These are phyloP conservation scores for Ophioderma brevispina DNA, from an alignment of 35 echinoderm and acorn worm species.

Conservation along the genomic window DNA sequence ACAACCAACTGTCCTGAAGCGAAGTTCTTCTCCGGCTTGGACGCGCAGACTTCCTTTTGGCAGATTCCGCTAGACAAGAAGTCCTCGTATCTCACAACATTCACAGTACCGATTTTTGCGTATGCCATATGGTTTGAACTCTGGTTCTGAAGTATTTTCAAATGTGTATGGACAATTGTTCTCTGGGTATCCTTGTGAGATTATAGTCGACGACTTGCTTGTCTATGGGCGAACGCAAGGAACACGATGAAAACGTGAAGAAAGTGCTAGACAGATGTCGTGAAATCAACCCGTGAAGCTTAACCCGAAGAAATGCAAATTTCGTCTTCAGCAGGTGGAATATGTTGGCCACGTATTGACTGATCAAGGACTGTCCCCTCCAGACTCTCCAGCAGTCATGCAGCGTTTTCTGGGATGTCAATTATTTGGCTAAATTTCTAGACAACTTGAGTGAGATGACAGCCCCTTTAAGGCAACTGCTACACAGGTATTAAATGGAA, in stretches of 20 bases:
- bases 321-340: not conserved
- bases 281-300: not conserved
- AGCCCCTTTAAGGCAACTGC: too few species aligned
- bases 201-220: not conserved
- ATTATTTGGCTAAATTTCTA: not conserved
- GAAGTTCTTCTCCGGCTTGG: not conserved
- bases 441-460: not conserved
- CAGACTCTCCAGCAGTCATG: not conserved
- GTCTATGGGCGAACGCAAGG: not conserved
- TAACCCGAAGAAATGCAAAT: not conserved
- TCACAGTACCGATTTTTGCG: not conserved
- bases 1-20: not conserved
- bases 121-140: not conserved
- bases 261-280: not conserved
- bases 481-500: not conserved
- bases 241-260: not conserved
- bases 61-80: not conserved
- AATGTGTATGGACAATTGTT: not conserved
- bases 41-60: not conserved
- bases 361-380: not conserved
- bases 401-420: not conserved
- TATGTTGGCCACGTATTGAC: not conserved
- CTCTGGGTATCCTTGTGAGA: not conserved
- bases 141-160: not conserved
- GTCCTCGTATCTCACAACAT: not conserved